Evolutionary conservation across 2,888 invertebrate genomes (phyloP).

Genomic region (Parnassius smintheus): DNA sequence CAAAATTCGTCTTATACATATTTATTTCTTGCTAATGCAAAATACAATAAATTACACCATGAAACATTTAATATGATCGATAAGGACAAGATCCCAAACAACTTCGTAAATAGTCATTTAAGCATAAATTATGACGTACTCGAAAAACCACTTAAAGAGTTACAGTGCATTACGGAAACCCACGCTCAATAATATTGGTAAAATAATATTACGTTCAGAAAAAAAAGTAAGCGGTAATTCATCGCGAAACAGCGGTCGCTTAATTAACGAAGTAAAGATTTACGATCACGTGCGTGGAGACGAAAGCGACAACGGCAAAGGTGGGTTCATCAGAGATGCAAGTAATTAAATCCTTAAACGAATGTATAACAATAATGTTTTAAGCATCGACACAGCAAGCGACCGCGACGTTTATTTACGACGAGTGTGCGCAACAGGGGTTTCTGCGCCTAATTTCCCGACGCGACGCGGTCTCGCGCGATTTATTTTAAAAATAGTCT

Average conservation of each 20-base stretch:
- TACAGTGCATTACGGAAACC: constrained; percentile 63
- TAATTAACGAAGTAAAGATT: constrained; percentile 75
- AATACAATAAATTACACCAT: background rate
- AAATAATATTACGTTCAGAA: constrained; percentile 55
- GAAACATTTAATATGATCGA: constrained; percentile 13
- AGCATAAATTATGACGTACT: constrained; percentile 68
- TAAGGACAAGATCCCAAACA: constrained; percentile 43
- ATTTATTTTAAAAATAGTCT: constrained; percentile 77
- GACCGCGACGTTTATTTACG: constrained; percentile 75
- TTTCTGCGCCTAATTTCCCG: constrained; percentile 75
- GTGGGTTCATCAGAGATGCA: constrained; percentile 60
- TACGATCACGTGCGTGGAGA: constrained; percentile 68
- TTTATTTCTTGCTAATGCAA: too few species aligned
- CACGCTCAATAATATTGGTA: constrained; percentile 64
- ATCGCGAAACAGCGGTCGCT: constrained; percentile 63
- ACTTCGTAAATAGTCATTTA: constrained; percentile 48
- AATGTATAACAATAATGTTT: constrained; percentile 73
- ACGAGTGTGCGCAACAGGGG: constrained; percentile 77
- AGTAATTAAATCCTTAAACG: constrained; percentile 78
- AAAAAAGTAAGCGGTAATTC: constrained; percentile 67
- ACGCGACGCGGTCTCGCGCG: constrained; percentile 74
- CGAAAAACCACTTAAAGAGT: constrained; percentile 71
- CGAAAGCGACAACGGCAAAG: constrained; percentile 31
- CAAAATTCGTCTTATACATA: too few species aligned
- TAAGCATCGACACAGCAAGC: constrained; percentile 50